These are phyloP conservation scores for Brachionus sp. DNA, from an alignment of 1,140 invertebrate genomes.

Conservation along the genomic window DNA sequence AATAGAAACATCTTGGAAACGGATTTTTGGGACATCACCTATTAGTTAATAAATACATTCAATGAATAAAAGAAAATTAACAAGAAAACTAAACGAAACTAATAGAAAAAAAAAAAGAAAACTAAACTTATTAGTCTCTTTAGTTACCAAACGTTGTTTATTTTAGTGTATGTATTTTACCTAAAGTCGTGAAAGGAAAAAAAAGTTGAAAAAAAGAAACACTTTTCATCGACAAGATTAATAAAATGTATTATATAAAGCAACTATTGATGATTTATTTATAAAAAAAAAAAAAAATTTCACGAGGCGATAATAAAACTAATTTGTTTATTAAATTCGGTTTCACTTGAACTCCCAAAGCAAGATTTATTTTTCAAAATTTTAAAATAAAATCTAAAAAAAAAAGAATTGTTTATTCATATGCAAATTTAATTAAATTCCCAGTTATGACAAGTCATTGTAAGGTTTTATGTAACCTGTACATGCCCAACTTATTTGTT, in stretches of 20 bases:
- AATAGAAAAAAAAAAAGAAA: background rate
- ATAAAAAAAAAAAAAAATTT: background rate
- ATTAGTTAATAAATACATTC: background rate
- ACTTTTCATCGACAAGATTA: constrained; percentile 10
- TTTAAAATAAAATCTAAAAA: constrained; percentile 14
- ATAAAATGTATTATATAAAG: background rate
- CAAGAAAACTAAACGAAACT: background rate
- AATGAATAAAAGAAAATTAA: background rate
- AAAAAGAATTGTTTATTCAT: constrained; percentile 36
- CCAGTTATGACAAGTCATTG: constrained; percentile 24
- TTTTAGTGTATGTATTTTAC: constrained; percentile 22
- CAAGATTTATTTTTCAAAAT: background rate
- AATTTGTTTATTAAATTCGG: background rate
- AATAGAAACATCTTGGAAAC: constrained; percentile 33
- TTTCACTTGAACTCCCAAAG: background rate
- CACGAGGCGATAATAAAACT: background rate
- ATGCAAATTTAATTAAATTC: constrained; percentile 47
- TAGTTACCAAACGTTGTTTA: constrained; percentile 38
- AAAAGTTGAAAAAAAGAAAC: background rate
- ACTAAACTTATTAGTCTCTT: constrained; percentile 32
- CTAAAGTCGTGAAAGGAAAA: background rate
- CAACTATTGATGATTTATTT: background rate
- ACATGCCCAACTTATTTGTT: constrained; percentile 16
- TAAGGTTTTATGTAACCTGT: constrained; percentile 15
- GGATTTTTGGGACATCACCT: constrained; percentile 33